Percentiles rank a stretch among this genome's conserved stretches.
Evolutionary conservation across 1,140 invertebrate species (phyloP).

Genomic region (Lepidurus apus): DNA sequence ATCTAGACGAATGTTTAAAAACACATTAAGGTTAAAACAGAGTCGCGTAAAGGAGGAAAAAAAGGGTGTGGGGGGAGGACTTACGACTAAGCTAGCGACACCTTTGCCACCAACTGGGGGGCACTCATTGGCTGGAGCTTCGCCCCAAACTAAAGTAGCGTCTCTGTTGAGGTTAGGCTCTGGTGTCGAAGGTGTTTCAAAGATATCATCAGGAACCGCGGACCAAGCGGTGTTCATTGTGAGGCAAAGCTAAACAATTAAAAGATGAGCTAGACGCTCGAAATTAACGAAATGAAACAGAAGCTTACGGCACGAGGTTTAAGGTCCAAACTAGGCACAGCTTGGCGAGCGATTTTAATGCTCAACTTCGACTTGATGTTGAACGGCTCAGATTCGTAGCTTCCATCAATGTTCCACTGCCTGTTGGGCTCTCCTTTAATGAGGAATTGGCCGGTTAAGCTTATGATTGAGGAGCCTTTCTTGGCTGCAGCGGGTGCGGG

Average conservation of each 20-base stretch:
- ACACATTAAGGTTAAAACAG: too few relatives aligned
- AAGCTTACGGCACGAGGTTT: slow-evolving; percentile 19
- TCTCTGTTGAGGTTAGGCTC: slow-evolving; percentile 31
- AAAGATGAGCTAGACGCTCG: not conserved
- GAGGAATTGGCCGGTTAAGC: slow-evolving; percentile 19
- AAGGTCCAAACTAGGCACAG: slow-evolving; percentile 3
- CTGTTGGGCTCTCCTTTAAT: slow-evolving; percentile 24
- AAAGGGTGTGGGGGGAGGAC: not conserved
- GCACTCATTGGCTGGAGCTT: slow-evolving; percentile 28
- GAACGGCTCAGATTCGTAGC: slow-evolving; percentile 24
- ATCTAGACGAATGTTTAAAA: not conserved
- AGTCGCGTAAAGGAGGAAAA: too few relatives aligned
- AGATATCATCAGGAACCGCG: slow-evolving; percentile 26
- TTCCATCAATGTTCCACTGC: slow-evolving; percentile 31
- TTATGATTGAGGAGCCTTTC: slow-evolving; percentile 2
- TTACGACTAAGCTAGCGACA: slow-evolving; percentile 25
- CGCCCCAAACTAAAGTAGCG: slow-evolving; percentile 30
- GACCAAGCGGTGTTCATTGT: slow-evolving; percentile 30
- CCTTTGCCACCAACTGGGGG: slow-evolving; percentile 21
- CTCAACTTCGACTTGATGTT: slow-evolving; percentile 31
- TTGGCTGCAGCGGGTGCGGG: not conserved
- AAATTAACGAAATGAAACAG: not conserved
- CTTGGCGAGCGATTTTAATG: slow-evolving; percentile 30
- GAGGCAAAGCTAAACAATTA: slow-evolving; percentile 26
- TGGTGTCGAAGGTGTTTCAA: slow-evolving; percentile 29